Evolutionary conservation across 1,140 invertebrate species (phyloP), one percentile per base, ranked within the genome.

Genomic region (Drosophila sturtevanti): DNA sequence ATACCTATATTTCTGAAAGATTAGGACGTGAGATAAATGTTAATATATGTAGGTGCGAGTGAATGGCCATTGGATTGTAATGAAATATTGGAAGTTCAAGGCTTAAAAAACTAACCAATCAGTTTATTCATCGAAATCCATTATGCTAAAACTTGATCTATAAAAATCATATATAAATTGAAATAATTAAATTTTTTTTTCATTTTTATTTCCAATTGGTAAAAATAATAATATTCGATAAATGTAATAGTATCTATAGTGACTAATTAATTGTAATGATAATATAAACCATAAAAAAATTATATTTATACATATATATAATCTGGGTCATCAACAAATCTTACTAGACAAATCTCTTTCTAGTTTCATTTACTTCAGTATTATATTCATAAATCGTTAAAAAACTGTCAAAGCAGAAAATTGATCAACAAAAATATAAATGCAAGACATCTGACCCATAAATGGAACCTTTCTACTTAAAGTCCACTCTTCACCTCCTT

Each of bases 391-490:
- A 55, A 72, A 60, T 21, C 54, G 48, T 34, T 41, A 38, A 44
- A 72, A 63, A 51, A 51, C 56, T 27, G 63, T 38, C 58, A 62
- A 64, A 31, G 24, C 77, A 58, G n/a, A 41, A 81, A 76, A 76
- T 72, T 68, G 59, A 67, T 67, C 54, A 48, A 51, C 21, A 68
- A 64, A 71, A 66, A 48, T 16, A 41, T 41, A 41, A 34, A 59
- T 56, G 27, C 73, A 72, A 69, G 11, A 31, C 4, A 48, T 48
- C 5, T 56, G 27, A 56, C 54, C 54, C 54, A 24, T 21, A 56
- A 35, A 38, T 31, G 4, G 27, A 59, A 21, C 9, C 34, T 9
- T 37, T 31, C 14, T 22, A 4, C 59, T 54, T 35, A 11, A 9
- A 38, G 14, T 59, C 37, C 16, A 9, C 38, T 11, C 35, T 14